A percentile compares a stretch with the other conserved stretches of the same genome.
Conservation (phyloP, 2,797 vertebrate species). For the Chiroxiphia lanceolata region DNA sequence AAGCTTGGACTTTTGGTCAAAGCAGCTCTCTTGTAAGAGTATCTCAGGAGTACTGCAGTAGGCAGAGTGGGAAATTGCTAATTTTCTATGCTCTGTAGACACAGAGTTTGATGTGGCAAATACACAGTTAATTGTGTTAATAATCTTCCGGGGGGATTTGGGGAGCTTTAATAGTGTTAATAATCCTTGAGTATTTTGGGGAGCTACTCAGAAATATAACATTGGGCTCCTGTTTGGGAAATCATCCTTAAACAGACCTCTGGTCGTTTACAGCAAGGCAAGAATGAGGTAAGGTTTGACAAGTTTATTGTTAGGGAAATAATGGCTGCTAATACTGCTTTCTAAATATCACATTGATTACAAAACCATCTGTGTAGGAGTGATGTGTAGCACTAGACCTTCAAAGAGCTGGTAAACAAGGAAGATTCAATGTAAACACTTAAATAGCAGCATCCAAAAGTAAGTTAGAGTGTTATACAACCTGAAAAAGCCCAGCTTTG, state of each 20-base stretch:
- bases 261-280: not conserved
- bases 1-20: not conserved
- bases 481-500: not conserved
- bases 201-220: not conserved
- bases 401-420: conserved; percentile 55
- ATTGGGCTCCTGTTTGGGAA: not conserved
- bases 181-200: not conserved
- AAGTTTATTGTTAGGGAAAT: conserved; percentile 34
- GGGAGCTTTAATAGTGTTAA: not conserved
- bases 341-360: conserved; percentile 41
- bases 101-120: not conserved
- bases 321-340: not conserved
- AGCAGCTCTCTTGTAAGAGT: not conserved
- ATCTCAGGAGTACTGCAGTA: not conserved
- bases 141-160: accelerated
- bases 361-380: conserved; percentile 48
- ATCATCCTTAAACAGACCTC: not conserved
- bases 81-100: not conserved
- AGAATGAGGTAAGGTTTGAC: not conserved
- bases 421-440: conserved; percentile 55
- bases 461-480: conserved; percentile 57
- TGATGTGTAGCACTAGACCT: conserved; percentile 46
- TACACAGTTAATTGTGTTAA: not conserved
- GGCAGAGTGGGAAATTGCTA: not conserved
- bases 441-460: conserved; percentile 26